Conservation (phyloP, 2,797 vertebrate genomes). For the Myioborus melanocephalus region DNA sequence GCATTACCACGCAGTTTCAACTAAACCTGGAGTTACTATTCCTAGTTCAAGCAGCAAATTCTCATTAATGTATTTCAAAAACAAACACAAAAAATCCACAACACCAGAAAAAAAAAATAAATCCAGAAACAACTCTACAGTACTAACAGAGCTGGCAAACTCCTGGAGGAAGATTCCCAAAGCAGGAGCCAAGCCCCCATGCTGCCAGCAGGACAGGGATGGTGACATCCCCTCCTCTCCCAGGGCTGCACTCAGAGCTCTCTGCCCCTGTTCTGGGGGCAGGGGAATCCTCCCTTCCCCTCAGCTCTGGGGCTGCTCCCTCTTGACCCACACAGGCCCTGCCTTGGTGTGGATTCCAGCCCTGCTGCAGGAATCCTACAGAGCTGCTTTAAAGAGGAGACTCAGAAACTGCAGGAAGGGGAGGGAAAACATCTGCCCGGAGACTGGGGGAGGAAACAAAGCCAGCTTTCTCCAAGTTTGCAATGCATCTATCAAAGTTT, state of each 20-base stretch:
- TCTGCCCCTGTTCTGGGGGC: neutral
- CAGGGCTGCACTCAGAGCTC: neutral
- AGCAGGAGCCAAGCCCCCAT: neutral
- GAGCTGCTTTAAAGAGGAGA: conserved; percentile 18
- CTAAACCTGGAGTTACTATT: neutral
- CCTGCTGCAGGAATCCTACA: neutral
- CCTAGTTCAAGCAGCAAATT: neutral
- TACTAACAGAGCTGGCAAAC: neutral
- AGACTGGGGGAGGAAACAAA: conserved; percentile 10
- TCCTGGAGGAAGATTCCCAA: neutral
- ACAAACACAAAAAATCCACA: neutral
- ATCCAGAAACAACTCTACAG: neutral
- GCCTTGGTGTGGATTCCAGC: neutral
- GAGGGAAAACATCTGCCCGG: neutral
- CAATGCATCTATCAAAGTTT: neutral
- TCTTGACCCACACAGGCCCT: neutral
- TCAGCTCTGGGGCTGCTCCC: neutral
- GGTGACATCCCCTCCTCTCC: neutral
- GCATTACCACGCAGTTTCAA: neutral
- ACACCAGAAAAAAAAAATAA: neutral
- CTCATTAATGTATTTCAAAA: neutral
- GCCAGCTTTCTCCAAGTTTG: conserved; percentile 31
- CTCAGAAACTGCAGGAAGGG: conserved; percentile 20
- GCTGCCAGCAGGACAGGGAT: neutral
- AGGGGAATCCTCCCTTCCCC: neutral